A percentile compares a stretch with the other conserved stretches of the same genome.
Evolutionary conservation across 2,113 vertebrate genomes (phyloP).

Genomic region (Cochlearius cochlearius): DNA sequence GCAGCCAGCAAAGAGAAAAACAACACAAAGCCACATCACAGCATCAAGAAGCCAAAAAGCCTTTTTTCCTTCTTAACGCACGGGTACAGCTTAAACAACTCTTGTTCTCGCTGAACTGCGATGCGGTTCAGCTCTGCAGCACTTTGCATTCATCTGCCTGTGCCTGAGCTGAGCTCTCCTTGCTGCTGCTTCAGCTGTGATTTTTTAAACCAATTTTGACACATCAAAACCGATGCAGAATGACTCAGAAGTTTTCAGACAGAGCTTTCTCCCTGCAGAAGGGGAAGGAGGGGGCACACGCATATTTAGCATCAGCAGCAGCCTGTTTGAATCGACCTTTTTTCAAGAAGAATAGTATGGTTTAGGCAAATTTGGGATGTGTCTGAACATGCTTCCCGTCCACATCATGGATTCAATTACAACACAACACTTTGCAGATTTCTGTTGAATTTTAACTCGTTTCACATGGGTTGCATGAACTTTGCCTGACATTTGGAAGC

Average conservation of each 20-base stretch:
- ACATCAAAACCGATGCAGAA: conserved; percentile 8
- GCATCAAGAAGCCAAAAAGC: conserved; percentile 39
- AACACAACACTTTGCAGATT: conserved; percentile 27
- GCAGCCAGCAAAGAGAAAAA: conserved; percentile 38
- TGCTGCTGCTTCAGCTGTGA: background rate
- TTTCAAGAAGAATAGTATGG: background rate
- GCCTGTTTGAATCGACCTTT: background rate
- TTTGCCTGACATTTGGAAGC: conserved; percentile 73
- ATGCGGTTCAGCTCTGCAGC: background rate
- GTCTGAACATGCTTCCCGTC: background rate
- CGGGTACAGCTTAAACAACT: rapidly evolving
- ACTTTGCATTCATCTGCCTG: background rate
- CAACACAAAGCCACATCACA: conserved; percentile 46
- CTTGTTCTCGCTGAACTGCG: background rate
- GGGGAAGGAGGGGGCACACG: background rate
- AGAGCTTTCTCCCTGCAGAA: conserved; percentile 19
- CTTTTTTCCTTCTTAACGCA: background rate
- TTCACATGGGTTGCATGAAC: conserved; percentile 70
- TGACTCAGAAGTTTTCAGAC: conserved; percentile 28
- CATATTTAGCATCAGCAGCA: background rate
- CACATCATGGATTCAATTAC: conserved; percentile 34
- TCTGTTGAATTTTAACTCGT: conserved; percentile 73
- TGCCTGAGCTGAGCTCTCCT: background rate
- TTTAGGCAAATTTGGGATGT: conserved; percentile 20
- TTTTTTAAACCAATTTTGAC: conserved; percentile 19